Base-by-base conservation (phyloP, 2,888 invertebrate genomes). In the Dryomyza anilis region DNA sequence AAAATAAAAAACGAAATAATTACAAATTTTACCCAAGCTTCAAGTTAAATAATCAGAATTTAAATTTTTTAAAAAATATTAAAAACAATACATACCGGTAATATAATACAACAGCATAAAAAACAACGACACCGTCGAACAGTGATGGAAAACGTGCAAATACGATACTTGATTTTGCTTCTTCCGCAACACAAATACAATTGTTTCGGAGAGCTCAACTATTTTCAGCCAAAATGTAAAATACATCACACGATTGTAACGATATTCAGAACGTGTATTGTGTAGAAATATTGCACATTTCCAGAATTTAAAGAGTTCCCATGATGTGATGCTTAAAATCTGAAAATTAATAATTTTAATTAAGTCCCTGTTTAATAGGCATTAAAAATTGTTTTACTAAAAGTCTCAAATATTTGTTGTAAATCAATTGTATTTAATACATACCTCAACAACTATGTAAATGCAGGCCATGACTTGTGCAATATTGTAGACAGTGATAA, bases 401-500 rank as follows among this genome's bases (percentile, higher is more conserved):
- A n/a, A n/a, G n/a, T n/a, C n/a, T n/a, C n/a, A n/a, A 39, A 56
- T n/a, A 36, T 23, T 25, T 33, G 8, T 52, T 27, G 7, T n/a
- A n/a, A n/a, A n/a, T 3, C 12, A 16, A 27, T 2, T 8, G 5
- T 33, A 21, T 27, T 3, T 4, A 6, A 2, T 7, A 65, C 69
- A 73, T 70, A 81, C 82, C 72, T 71, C 69, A 27, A 65, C 55
- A 16, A 76, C 63, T 62, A 77, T 68, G 63, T 76, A 80, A 3
- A 77, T 16, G 64, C 82, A 82, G 7, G 73, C 66, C 5, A 75
- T 8, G 10, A 95, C 91, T 87, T 95, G 95, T 56, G 88, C 78
- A n/a, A 92, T 82, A 79, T 96, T 95, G 84, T 95, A 96, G 73
- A 87, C 84, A 66, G 89, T 86, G 70, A 95, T 89, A 33, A 90